Percentiles rank a stretch among this genome's conserved stretches.
Evolutionary conservation across 1,140 invertebrate genomes (phyloP).

Genomic region (Phthorimaea operculella): DNA sequence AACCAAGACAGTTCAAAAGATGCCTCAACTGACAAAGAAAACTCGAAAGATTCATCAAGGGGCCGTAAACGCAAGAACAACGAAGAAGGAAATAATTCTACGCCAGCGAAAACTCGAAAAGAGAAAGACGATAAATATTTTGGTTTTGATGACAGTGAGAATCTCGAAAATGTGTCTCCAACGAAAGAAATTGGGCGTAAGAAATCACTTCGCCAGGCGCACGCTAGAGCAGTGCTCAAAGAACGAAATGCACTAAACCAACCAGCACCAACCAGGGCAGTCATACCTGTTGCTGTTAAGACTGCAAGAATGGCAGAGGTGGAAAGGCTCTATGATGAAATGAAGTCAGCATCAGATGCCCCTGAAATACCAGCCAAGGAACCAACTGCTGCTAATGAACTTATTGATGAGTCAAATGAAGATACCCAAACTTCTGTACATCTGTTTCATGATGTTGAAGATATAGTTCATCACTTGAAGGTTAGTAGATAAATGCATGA

Average conservation of each 20-base stretch:
- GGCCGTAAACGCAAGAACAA: slow-evolving; percentile 12
- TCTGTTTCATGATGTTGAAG: slow-evolving; percentile 59
- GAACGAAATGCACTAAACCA: slow-evolving; percentile 41
- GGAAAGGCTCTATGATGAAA: slow-evolving; percentile 36
- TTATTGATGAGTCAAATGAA: slow-evolving; percentile 25
- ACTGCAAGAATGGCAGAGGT: slow-evolving; percentile 30
- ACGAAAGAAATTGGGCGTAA: slow-evolving; percentile 29
- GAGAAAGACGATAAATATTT: slow-evolving; percentile 44
- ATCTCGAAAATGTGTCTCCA: slow-evolving; percentile 52
- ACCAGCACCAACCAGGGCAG: slow-evolving; percentile 31
- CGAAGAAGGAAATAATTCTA: slow-evolving; percentile 1
- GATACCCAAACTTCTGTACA: slow-evolving; percentile 45
- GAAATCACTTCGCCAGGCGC: slow-evolving; percentile 24
- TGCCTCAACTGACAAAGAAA: slow-evolving; percentile 24
- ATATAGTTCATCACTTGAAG: slow-evolving; percentile 46
- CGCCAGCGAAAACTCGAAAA: slow-evolving; percentile 25
- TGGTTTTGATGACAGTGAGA: slow-evolving; percentile 56
- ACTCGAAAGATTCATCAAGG: slow-evolving; percentile 15
- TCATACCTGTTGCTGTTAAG: slow-evolving; percentile 32
- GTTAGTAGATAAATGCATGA: slow-evolving; percentile 20
- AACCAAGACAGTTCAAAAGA: slow-evolving; percentile 13
- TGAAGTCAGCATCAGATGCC: slow-evolving; percentile 42
- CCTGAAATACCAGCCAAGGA: slow-evolving; percentile 27
- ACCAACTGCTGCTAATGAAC: slow-evolving; percentile 7
- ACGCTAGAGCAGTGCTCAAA: slow-evolving; percentile 36